A percentile compares a stretch with the other conserved stretches of the same genome.
phyloP scores from a whole-genome alignment of 2,113 vertebrate genomes.

The Chiloscyllium plagiosum region DNA sequence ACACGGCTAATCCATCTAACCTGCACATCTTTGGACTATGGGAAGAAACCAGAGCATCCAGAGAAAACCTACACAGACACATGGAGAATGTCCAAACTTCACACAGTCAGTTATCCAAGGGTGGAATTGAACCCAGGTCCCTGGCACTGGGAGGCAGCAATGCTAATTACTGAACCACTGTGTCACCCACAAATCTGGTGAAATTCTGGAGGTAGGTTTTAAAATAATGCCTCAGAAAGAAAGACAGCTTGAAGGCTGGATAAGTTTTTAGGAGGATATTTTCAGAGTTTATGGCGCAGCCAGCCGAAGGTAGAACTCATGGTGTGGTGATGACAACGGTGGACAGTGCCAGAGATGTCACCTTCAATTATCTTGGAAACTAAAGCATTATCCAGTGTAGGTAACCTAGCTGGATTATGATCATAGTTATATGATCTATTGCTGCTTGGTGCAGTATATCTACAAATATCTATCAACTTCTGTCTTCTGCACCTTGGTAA shows the following conservation, averaged over 20 bases:
- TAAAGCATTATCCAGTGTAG: background rate
- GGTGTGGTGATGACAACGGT: background rate
- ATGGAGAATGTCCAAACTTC: too few species aligned
- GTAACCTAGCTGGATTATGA: background rate
- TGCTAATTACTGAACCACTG: too few species aligned
- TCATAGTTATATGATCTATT: too few species aligned
- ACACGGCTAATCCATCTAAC: too few species aligned
- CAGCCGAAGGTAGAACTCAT: background rate
- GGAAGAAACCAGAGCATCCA: too few species aligned
- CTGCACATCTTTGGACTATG: too few species aligned
- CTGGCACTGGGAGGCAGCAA: too few species aligned
- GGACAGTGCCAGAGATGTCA: background rate
- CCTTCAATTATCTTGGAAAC: background rate
- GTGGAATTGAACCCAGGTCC: too few species aligned
- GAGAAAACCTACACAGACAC: too few species aligned
- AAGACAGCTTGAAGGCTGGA: background rate
- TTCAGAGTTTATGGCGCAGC: background rate
- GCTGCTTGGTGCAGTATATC: background rate
- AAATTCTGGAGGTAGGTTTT: background rate
- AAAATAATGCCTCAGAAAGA: background rate
- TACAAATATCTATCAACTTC: background rate
- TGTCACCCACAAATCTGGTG: background rate
- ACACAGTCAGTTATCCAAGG: too few species aligned
- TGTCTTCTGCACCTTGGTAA: background rate
- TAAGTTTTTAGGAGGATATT: background rate